Evolutionary conservation across 2,113 vertebrate genomes (phyloP).

Genomic region (Phrynosoma platyrhinos): DNA sequence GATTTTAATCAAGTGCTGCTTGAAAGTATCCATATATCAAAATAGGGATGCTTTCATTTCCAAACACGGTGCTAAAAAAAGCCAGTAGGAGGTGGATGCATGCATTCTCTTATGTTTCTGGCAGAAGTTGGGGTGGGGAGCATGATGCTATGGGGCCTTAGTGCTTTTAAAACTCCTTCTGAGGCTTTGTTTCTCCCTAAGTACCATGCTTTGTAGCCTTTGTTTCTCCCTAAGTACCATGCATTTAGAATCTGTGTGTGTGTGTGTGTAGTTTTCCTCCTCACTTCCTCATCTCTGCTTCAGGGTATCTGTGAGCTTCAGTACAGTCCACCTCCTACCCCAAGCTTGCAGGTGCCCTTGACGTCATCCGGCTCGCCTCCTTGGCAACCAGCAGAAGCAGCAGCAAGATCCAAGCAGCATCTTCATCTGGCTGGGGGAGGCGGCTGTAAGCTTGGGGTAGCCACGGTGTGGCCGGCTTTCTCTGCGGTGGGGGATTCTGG

Average conservation of each 20-base stretch:
- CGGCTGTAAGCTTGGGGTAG: slow-evolving; percentile 1
- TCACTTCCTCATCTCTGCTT: background rate
- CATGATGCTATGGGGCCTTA: background rate
- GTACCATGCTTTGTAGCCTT: background rate
- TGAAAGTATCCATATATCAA: background rate
- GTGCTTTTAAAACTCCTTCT: background rate
- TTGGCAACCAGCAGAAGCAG: background rate
- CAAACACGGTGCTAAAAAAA: background rate
- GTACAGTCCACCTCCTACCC: background rate
- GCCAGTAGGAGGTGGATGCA: background rate
- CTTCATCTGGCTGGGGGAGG: background rate
- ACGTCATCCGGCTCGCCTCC: background rate
- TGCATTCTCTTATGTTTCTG: background rate
- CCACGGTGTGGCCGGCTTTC: background rate
- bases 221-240: background rate
- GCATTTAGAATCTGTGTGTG: background rate
- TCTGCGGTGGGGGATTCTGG: background rate
- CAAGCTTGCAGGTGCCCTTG: slow-evolving; percentile 28
- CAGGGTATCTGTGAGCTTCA: background rate
- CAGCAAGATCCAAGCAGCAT: background rate
- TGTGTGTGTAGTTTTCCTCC: background rate
- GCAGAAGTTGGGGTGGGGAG: background rate
- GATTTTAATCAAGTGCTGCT: background rate
- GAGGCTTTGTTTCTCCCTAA: background rate
- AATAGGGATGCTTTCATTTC: background rate